These are phyloP conservation scores for Vicugna pacos DNA, from an alignment of 2,113 vertebrate species.

Conservation along the genomic window DNA sequence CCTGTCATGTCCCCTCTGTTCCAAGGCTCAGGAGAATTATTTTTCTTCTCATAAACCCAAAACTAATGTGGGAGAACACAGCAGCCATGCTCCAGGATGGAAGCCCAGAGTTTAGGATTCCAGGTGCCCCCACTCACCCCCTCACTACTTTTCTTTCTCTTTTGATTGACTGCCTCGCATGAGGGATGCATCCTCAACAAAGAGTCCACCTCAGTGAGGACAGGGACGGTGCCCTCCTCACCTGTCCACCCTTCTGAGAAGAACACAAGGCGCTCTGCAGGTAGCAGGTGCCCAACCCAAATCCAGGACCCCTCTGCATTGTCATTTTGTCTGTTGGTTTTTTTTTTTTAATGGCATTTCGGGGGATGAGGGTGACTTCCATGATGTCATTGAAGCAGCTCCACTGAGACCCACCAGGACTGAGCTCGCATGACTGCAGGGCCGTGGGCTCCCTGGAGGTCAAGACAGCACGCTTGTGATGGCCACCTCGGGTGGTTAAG, in stretches of 20 bases:
- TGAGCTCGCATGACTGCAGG: too few relatives aligned
- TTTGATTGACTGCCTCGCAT: background rate
- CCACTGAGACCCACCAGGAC: too few relatives aligned
- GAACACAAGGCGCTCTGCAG: background rate
- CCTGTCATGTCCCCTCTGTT: background rate
- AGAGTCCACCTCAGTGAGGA: background rate
- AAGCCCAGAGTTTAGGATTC: background rate
- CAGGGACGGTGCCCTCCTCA: background rate
- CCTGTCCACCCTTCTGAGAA: background rate
- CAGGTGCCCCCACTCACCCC: background rate
- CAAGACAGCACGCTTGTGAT: background rate
- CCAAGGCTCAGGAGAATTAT: background rate
- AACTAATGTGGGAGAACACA: background rate
- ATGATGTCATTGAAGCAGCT: too few relatives aligned
- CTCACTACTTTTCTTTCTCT: background rate
- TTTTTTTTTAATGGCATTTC: background rate
- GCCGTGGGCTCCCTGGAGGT: accelerated
- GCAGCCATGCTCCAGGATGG: background rate
- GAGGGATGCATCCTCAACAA: background rate
- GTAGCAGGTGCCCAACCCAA: background rate
- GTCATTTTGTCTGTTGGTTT: too few relatives aligned
- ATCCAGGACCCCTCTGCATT: background rate
- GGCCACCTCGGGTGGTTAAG: background rate
- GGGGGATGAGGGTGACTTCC: background rate
- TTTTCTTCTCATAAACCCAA: background rate